Evolutionary conservation across 2,888 invertebrate genomes (phyloP).

Genomic region (Callyntrura guangdongensis): DNA sequence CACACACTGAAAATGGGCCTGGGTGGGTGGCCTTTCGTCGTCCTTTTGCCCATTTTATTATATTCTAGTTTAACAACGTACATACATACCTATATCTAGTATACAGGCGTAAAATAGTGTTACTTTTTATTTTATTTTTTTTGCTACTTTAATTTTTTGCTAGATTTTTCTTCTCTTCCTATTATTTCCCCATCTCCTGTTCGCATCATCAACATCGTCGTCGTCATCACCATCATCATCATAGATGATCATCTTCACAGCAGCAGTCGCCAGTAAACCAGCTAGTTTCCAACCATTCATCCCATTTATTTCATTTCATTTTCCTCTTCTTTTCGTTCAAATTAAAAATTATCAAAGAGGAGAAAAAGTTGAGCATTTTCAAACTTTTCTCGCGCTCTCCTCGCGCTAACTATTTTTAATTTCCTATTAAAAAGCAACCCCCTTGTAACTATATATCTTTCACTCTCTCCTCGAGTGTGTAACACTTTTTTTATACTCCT

Average conservation of each 20-base stretch:
- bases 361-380: constrained; percentile 75
- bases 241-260: constrained; percentile 36
- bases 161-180: constrained; percentile 20
- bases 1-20: constrained; percentile 44
- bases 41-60: no score
- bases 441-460: not conserved
- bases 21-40: constrained; percentile 29
- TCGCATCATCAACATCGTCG: not conserved
- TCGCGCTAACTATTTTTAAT: constrained; percentile 79
- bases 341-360: constrained; percentile 70
- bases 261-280: constrained; percentile 28
- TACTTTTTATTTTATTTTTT: not conserved
- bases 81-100: not conserved
- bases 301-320: constrained; percentile 45
- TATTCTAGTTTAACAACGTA: no score
- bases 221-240: constrained; percentile 16
- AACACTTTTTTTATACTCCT: not conserved
- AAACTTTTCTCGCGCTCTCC: constrained; percentile 6
- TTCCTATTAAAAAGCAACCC: constrained; percentile 68
- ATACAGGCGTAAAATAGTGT: no score
- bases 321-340: constrained; percentile 55
- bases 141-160: constrained; percentile 23
- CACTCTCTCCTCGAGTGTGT: not conserved
- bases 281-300: constrained; percentile 5
- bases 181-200: constrained; percentile 46